Percentiles rank a stretch among this genome's conserved stretches.
Conservation (phyloP, 2,113 vertebrate species). For the Pachypanchax playfairii region DNA sequence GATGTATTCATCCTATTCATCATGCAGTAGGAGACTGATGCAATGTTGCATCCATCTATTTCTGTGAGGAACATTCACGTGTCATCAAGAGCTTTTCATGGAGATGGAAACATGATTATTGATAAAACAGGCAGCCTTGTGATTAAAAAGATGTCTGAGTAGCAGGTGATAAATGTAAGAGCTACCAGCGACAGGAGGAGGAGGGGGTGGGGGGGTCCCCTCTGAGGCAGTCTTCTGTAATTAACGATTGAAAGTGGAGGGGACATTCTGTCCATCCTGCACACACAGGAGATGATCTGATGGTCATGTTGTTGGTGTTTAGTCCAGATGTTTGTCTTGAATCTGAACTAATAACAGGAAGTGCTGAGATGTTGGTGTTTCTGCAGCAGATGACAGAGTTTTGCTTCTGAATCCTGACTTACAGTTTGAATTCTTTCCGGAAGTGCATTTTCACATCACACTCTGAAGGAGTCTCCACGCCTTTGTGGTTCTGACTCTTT, state of each 20-base stretch:
- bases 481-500: too few relatives aligned
- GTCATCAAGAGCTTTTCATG: neutral
- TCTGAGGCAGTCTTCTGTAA: slow-evolving; percentile 49
- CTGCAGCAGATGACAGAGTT: too few relatives aligned
- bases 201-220: slow-evolving; percentile 42
- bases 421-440: too few relatives aligned
- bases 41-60: slow-evolving; percentile 8
- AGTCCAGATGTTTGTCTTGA: too few relatives aligned
- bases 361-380: too few relatives aligned
- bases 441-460: too few relatives aligned
- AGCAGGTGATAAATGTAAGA: slow-evolving; percentile 34
- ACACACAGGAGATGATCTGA: neutral
- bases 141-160: slow-evolving; percentile 40
- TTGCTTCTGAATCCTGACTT: too few relatives aligned
- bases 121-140: neutral
- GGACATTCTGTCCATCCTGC: neutral
- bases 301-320: neutral
- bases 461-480: too few relatives aligned
- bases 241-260: slow-evolving; percentile 4
- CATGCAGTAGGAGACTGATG: neutral
- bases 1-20: neutral
- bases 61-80: neutral
- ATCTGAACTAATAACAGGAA: too few relatives aligned
- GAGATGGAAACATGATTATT: neutral
- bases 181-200: slow-evolving; percentile 11